A percentile compares a stretch with the other conserved stretches of the same genome.
Evolutionary conservation across 23 tunicate species (phyloP).

Genomic region (Oikopleura vanhoeffeni): DNA sequence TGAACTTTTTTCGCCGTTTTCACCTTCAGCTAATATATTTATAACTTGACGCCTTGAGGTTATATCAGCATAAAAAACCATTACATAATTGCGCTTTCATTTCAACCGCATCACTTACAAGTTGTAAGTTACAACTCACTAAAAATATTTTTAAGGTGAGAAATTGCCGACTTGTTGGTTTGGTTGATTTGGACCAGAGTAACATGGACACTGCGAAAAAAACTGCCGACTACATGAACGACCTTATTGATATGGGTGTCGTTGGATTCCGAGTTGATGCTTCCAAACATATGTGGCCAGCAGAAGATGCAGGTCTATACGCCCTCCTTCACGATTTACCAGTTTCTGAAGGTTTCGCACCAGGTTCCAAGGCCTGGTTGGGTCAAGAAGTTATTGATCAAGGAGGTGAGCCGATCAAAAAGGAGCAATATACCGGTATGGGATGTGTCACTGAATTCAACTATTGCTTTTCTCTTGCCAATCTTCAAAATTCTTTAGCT

Average conservation of each 20-base stretch:
- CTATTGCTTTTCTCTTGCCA: constrained; percentile 18
- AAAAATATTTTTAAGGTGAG: no score
- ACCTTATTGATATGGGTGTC: constrained; percentile 19
- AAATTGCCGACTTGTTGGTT: constrained; percentile 17
- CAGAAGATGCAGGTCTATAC: constrained; percentile 2
- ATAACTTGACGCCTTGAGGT: no score
- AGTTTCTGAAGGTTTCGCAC: constrained; percentile 13
- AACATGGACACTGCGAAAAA: constrained; percentile 5
- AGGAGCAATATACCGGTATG: constrained; percentile 16
- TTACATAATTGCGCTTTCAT: no score
- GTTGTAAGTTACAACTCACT: no score
- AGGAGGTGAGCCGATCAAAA: constrained; percentile 26
- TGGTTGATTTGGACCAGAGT: constrained; percentile 15
- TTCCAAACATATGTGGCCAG: constrained; percentile 25
- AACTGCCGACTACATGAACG: constrained; percentile 23
- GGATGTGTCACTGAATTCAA: constrained; percentile 35
- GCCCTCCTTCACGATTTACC: constrained; percentile 14
- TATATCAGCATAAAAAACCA: no score
- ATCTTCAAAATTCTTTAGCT: background rate
- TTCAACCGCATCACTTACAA: no score
- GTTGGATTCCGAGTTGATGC: constrained; percentile 28
- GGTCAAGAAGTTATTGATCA: constrained; percentile 26
- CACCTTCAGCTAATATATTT: no score
- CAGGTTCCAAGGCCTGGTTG: constrained; percentile 11
- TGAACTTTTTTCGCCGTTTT: no score